Conservation (phyloP, 2,113 vertebrate genomes). For the Spea multiplicata region DNA sequence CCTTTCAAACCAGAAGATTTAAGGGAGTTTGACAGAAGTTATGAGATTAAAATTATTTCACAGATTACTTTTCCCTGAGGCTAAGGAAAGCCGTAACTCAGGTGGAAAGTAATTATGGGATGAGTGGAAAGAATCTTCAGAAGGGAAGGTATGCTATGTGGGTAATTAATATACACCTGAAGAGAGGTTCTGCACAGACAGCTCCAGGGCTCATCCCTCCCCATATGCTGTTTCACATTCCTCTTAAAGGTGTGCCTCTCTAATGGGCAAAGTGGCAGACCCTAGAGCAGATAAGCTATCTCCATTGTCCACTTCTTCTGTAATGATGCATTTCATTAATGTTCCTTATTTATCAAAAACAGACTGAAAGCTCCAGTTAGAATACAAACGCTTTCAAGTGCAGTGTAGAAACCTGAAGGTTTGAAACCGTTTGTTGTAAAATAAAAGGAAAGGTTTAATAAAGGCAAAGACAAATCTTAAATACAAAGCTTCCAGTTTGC, state of each 20-base stretch:
- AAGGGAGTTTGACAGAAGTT: conserved; percentile 26
- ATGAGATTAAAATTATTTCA: conserved; percentile 25
- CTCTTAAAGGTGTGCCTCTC: not conserved
- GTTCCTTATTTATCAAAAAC: no score
- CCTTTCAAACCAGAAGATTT: conserved; percentile 22
- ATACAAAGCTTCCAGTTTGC: no score
- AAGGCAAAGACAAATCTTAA: no score
- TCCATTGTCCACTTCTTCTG: no score
- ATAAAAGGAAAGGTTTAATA: no score
- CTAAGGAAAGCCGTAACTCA: conserved; percentile 21
- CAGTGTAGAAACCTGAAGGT: no score
- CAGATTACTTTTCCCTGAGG: conserved; percentile 34
- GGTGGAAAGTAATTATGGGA: conserved; percentile 40
- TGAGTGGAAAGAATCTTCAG: conserved; percentile 11
- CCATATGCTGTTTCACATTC: not conserved
- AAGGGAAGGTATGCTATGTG: not conserved
- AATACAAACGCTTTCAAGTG: no score
- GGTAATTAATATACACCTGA: conserved; percentile 13
- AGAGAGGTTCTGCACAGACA: not conserved
- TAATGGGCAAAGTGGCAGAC: not conserved
- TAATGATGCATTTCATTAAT: no score
- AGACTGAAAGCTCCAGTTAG: no score
- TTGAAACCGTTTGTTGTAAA: no score
- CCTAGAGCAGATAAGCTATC: no score
- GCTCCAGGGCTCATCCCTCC: conserved; percentile 16